A percentile compares a stretch with the other conserved stretches of the same genome.
phyloP scores from a whole-genome alignment of 1,140 invertebrate species.

The Pissodes strobi region DNA sequence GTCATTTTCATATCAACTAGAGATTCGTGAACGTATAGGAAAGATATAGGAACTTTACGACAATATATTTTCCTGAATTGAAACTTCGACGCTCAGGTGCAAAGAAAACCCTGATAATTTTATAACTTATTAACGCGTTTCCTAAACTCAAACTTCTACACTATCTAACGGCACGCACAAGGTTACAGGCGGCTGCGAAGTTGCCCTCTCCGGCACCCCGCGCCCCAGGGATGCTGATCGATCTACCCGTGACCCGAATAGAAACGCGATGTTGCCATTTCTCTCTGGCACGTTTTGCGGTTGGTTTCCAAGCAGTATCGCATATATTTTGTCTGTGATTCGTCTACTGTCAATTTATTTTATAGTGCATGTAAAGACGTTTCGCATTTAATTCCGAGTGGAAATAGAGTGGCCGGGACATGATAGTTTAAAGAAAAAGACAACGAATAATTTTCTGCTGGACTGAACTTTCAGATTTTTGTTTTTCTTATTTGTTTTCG shows the following conservation, averaged over 20 bases:
- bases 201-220: constrained; percentile 11
- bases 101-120: not conserved
- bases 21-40: too few species aligned
- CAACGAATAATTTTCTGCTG: too few species aligned
- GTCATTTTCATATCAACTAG: too few species aligned
- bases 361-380: not conserved
- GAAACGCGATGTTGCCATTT: constrained; percentile 18
- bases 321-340: constrained; percentile 11
- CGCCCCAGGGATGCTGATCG: constrained; percentile 23
- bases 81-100: too few species aligned
- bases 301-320: constrained; percentile 6
- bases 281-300: not conserved
- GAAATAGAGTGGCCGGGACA: not conserved
- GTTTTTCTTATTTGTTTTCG: too few species aligned
- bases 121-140: constrained; percentile 3
- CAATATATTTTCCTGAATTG: too few species aligned
- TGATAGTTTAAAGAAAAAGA: too few species aligned
- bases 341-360: constrained; percentile 3
- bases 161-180: constrained; percentile 32
- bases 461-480: too few species aligned
- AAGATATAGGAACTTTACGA: too few species aligned
- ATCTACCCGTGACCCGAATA: constrained; percentile 37
- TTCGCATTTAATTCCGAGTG: not conserved
- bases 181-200: constrained; percentile 27
- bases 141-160: constrained; percentile 10